Conservation (phyloP, 1,140 invertebrate species). For the Leptinotarsa undecemlineata region DNA sequence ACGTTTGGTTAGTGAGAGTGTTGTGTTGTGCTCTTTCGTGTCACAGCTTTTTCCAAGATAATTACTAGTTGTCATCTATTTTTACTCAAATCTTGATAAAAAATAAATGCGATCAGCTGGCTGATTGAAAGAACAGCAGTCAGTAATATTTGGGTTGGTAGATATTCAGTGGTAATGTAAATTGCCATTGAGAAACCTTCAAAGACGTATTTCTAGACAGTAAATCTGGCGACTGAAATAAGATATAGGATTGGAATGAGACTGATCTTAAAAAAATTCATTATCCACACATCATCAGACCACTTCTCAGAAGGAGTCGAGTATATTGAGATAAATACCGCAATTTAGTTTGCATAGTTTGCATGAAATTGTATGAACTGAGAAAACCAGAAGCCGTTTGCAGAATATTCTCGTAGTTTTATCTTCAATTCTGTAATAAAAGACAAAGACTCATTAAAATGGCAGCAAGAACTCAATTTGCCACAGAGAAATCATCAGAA, state of each 20-base stretch:
- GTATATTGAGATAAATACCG: background rate
- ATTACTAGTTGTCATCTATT: too few relatives aligned
- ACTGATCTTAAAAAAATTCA: slow-evolving; percentile 51
- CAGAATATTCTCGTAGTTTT: background rate
- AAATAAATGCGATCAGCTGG: background rate
- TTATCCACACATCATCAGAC: slow-evolving; percentile 54
- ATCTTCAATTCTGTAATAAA: background rate
- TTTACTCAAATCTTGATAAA: background rate
- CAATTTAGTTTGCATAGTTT: slow-evolving; percentile 8
- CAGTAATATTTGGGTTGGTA: background rate
- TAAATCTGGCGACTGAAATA: slow-evolving; percentile 54
- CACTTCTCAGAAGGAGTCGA: slow-evolving; percentile 49
- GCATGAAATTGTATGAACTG: background rate
- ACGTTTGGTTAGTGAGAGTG: background rate
- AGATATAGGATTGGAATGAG: slow-evolving; percentile 54
- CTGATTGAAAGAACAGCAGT: background rate
- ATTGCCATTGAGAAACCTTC: background rate
- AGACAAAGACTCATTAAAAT: slow-evolving; percentile 23
- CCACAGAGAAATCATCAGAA: slow-evolving; percentile 27
- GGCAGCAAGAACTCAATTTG: slow-evolving; percentile 32
- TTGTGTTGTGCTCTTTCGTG: background rate
- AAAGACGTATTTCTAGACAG: slow-evolving; percentile 23
- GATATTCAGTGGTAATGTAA: slow-evolving; percentile 20
- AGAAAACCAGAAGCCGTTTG: background rate
- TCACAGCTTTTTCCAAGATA: too few relatives aligned